These are phyloP conservation scores for Falco peregrinus DNA, from an alignment of 2,797 vertebrate species.

Conservation along the genomic window DNA sequence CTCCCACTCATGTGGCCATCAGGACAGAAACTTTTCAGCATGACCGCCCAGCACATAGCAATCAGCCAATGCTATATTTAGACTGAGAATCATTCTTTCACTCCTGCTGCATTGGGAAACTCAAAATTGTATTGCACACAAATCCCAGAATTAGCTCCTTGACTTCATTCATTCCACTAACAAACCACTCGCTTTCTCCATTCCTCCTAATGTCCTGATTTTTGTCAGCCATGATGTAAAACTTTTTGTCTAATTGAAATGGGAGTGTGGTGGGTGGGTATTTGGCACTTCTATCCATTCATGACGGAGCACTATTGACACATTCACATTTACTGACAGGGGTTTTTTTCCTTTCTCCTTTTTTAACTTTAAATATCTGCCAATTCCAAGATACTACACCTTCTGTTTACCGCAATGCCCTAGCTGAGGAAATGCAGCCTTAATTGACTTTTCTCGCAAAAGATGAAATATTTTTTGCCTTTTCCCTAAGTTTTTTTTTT, in stretches of 20 bases:
- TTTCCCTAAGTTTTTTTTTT: background rate
- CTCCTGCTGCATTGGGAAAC: background rate
- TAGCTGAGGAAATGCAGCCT: background rate
- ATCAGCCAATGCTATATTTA: background rate
- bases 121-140: background rate
- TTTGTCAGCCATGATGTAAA: background rate
- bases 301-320: background rate
- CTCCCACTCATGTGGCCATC: background rate
- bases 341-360: background rate
- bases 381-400: background rate
- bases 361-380: background rate
- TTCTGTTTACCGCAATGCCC: background rate
- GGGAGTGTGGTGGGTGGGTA: background rate
- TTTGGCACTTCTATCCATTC: background rate
- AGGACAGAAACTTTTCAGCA: conserved; percentile 18
- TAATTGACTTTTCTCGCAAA: background rate
- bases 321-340: background rate
- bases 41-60: background rate
- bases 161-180: background rate
- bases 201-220: background rate
- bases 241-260: background rate
- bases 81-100: background rate
- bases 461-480: background rate
- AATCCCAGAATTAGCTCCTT: background rate
- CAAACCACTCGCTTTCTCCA: background rate